A percentile compares a stretch with the other conserved stretches of the same genome.
phyloP scores from a whole-genome alignment of 2,113 vertebrate species.

The Pygathrix nemaeus region DNA sequence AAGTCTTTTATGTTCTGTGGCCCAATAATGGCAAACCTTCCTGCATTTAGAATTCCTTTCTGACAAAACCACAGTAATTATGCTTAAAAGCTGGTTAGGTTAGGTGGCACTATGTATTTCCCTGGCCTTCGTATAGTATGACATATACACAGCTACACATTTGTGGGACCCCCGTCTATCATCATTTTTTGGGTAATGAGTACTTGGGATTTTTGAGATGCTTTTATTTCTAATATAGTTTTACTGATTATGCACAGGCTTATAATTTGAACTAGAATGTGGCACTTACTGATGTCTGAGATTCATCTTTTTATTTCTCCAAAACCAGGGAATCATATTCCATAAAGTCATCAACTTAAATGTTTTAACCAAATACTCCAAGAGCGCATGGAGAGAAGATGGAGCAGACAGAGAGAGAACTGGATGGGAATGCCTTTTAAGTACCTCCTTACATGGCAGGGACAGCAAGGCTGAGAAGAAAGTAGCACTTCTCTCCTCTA shows the following conservation, averaged over 20 bases:
- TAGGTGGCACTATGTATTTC: rapidly evolving
- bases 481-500: neutral
- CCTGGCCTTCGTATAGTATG: neutral
- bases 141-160: neutral
- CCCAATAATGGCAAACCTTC: neutral
- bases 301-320: neutral
- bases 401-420: neutral
- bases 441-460: neutral
- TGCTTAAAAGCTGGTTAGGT: neutral
- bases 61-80: neutral
- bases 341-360: neutral
- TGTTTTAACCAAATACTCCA: neutral
- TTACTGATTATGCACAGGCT: neutral
- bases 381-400: neutral
- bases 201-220: neutral
- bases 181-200: neutral
- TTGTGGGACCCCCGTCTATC: neutral
- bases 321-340: neutral
- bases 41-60: neutral
- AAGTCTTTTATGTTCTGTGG: neutral
- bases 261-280: neutral
- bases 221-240: neutral
- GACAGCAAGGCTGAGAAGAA: neutral
- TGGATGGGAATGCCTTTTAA: neutral
- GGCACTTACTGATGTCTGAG: neutral